Base-by-base conservation (phyloP, 2,888 invertebrate genomes). In the Formica aserva region DNA sequence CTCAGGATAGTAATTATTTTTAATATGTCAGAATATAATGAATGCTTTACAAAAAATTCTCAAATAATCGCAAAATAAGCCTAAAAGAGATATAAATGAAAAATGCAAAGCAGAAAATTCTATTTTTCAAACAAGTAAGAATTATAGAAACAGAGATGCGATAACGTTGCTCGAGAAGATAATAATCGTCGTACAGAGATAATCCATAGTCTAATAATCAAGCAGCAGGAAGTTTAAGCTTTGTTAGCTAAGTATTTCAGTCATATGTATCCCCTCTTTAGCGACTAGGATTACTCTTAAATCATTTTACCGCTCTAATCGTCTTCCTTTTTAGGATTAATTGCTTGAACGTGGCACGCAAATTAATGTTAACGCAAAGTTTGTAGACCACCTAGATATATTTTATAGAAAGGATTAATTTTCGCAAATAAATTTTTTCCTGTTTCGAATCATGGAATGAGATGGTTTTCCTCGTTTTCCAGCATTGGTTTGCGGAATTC, bases 171-270 rank as follows among this genome's bases (percentile, higher is more conserved):
- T 45, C 32, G n/a, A 60, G 8, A 45, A 72, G 18, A 78, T 45
- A 48, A 63, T n/a, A 74, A 81, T 81, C 32, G 45, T 71, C 74
- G 48, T 45, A 15, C 29, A 32, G 29, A 38, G 63, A 29, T 63
- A 63, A 62, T 81, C 1, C 48, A 81, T 63, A 74, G 75, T 81
- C 75, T 75, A 41, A 52, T 81, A 81, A 75, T 65, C 81, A 65
- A n/a, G 22, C 38, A 63, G 55, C 63, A 52, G 63, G 8, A 75
- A 75, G 45, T 81, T 81, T 81, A 81, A 81, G 75, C 81, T 63
- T 63, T 75, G 63, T 62, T 81, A 63, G 75, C 38, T 55, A 81
- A 81, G 81, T 81, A 65, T 81, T 63, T 75, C 81, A 81, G 63
- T 62, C 29, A n/a, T 75, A 75, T 65, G 26, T 55, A 81, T 74